These are phyloP conservation scores for Arctocebus calabarensis DNA, from an alignment of 2,797 vertebrate species.

Conservation along the genomic window DNA sequence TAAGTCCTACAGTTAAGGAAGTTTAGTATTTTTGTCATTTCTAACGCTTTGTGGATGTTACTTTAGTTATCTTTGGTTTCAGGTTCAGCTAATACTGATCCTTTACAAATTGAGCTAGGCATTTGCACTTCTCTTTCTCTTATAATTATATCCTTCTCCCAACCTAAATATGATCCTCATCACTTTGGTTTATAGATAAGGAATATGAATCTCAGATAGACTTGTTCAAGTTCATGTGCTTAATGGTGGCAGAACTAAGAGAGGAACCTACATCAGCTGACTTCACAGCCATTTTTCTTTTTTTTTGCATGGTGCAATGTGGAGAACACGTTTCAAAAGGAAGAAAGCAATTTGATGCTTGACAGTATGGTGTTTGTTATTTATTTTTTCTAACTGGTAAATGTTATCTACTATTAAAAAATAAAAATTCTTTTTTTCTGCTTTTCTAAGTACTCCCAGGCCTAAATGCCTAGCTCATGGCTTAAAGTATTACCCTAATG, in stretches of 20 bases:
- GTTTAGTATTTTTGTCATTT: neutral
- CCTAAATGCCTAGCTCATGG: neutral
- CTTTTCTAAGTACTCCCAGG: neutral
- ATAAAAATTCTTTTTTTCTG: neutral
- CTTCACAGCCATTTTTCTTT: constrained; percentile 43
- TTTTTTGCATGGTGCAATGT: neutral
- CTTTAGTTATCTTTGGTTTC: neutral
- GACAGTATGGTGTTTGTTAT: neutral
- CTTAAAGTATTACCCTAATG: constrained; percentile 33
- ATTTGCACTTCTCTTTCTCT: neutral
- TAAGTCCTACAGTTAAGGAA: neutral
- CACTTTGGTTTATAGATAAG: constrained; percentile 6
- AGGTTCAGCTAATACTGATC: neutral
- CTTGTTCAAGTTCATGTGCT: neutral
- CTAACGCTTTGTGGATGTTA: neutral
- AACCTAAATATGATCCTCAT: neutral
- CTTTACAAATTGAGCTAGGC: neutral
- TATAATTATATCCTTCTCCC: neutral
- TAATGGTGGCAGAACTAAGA: neutral
- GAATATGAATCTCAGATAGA: constrained; percentile 22
- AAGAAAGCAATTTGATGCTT: constrained; percentile 23
- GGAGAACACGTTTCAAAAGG: neutral
- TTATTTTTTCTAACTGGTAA: neutral
- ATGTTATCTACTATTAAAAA: neutral
- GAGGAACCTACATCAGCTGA: neutral